These are phyloP conservation scores for Balanococcus diminutus DNA, from an alignment of 2,888 invertebrate species.

Conservation along the genomic window DNA sequence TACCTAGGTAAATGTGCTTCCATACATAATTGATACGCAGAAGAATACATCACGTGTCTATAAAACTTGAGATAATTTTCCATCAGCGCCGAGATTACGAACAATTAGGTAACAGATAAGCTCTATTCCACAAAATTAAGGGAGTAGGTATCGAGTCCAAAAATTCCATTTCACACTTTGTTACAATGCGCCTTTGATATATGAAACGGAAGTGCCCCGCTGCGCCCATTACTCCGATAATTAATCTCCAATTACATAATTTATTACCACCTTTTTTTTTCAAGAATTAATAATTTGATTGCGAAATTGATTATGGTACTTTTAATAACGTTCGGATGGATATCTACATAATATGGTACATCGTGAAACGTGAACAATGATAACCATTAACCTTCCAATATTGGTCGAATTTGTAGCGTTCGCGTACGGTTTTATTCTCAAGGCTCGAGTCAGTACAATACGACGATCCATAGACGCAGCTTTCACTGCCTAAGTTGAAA, in stretches of 20 bases:
- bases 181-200: background rate
- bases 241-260: slow-evolving; percentile 13
- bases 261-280: slow-evolving; percentile 7
- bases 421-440: background rate
- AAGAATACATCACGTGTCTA: background rate
- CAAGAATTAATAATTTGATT: background rate
- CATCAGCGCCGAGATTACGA: background rate
- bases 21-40: background rate
- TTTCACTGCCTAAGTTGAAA: slow-evolving; percentile 8
- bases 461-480: slow-evolving; percentile 29
- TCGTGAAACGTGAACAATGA: background rate
- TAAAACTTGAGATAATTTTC: background rate
- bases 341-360: too few species aligned
- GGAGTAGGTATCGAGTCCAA: too few species aligned
- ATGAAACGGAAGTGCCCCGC: background rate
- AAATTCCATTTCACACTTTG: background rate
- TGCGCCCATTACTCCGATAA: background rate
- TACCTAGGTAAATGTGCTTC: background rate
- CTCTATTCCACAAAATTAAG: too few species aligned
- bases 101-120: background rate
- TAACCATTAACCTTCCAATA: slow-evolving; percentile 38
- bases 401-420: background rate
- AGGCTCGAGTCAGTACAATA: background rate
- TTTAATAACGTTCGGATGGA: background rate
- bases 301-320: background rate